phyloP scores from a whole-genome alignment of 2,888 invertebrate species.

The Morpho deidamia region DNA sequence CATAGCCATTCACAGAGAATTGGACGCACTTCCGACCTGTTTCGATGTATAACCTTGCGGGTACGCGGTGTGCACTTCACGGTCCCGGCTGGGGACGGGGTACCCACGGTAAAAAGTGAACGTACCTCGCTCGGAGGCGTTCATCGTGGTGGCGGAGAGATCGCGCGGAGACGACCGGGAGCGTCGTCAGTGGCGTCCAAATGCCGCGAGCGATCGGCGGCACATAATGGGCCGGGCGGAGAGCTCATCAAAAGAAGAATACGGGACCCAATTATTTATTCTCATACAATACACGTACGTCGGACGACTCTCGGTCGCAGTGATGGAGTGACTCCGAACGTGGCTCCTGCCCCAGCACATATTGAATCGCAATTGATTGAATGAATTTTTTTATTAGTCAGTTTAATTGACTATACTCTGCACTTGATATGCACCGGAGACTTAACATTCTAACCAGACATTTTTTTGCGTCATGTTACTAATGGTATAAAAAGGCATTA shows the following conservation, averaged over 20 bases:
- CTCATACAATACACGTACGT: conserved; percentile 73
- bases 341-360: conserved; percentile 30
- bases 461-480: no score
- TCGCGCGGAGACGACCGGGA: conserved; percentile 64
- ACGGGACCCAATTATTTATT: conserved; percentile 72
- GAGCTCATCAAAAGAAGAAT: conserved; percentile 76
- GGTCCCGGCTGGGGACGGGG: conserved; percentile 26
- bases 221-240: conserved; percentile 70
- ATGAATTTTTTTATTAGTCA: conserved; percentile 14
- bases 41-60: conserved; percentile 49
- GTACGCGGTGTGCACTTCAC: conserved; percentile 35
- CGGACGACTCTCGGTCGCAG: conserved; percentile 59
- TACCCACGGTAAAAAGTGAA: conserved; percentile 24
- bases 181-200: conserved; percentile 72
- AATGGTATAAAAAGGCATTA: no score
- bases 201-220: conserved; percentile 66
- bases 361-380: conserved; percentile 21
- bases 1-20: conserved; percentile 54
- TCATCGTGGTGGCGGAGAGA: conserved; percentile 57
- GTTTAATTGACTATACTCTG: conserved; percentile 12
- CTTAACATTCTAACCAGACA: no score
- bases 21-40: conserved; percentile 63
- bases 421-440: no score
- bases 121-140: conserved; percentile 55
- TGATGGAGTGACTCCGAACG: conserved; percentile 58